Base-by-base conservation (phyloP, 1,140 invertebrate species). In the Procambarus clarkii region DNA sequence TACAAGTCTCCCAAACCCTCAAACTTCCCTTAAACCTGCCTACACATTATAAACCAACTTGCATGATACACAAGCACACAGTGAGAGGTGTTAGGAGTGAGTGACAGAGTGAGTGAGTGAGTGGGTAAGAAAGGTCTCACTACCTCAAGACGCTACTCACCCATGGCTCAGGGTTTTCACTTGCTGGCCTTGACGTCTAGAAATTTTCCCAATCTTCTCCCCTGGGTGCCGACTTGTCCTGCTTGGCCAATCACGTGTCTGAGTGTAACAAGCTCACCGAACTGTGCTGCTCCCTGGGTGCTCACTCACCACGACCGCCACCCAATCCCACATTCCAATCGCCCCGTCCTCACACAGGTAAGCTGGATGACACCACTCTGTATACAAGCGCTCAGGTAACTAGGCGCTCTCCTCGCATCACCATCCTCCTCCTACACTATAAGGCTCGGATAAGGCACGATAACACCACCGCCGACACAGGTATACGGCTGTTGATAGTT, bases 241-340 rank as follows among this genome's bases (percentile, higher is more conserved):
- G 69, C 69, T 74, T 34, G 69, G 69, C 34, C 24, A 74, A 8
- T 74, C 69, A 74, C 69, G 69, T 5, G 69, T 15, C 21, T 74
- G 3, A 34, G 69, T 64, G 60, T 64, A 34, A 74, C 24, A 34
- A 74, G 69, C n/a, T 74, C 69, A 74, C 69, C 34, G 5, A 74
- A 74, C 69, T 74, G n/a, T 18, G 13, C n/a, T n/a, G n/a, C 34
- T 34, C 64, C 64, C 64, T 69, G 11, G 11, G 21, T 69, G 64
- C 34, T 34, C 34, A 34, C 34, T 74, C n/a, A 74, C 69, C 69
- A 34, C 2, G 7, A 34, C 7, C 24, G 3, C 21, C n/a, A 74
- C 69, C 7, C 24, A 74, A 74, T 74, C 69, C 24, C 69, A 74
- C 69, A 74, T 74, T 74, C 69, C 69, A 74, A 74, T 74, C 69